These are phyloP conservation scores for Gastrophryne carolinensis DNA, from an alignment of 2,797 vertebrate species.

Conservation along the genomic window DNA sequence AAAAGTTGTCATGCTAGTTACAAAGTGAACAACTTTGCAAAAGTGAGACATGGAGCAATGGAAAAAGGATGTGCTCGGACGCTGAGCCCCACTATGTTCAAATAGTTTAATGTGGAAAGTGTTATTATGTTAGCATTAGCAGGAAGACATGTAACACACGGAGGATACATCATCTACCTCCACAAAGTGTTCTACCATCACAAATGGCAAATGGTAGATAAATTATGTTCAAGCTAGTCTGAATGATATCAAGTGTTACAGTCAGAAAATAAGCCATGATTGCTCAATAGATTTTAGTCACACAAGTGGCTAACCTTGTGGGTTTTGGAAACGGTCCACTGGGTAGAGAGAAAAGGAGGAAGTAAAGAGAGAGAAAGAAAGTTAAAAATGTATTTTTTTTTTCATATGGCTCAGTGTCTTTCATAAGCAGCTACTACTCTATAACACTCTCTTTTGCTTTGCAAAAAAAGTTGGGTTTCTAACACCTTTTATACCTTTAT, in stretches of 20 bases:
- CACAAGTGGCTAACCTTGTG: constrained; percentile 9
- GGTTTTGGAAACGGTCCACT: constrained; percentile 18
- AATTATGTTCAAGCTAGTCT: background rate
- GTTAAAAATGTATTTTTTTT: background rate
- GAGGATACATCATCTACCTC: background rate
- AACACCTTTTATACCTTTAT: no score
- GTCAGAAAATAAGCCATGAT: background rate
- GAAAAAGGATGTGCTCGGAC: background rate
- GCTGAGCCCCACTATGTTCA: background rate
- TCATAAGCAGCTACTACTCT: background rate
- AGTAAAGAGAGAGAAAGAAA: background rate
- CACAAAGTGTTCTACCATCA: background rate
- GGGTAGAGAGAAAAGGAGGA: constrained; percentile 5
- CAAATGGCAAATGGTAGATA: background rate
- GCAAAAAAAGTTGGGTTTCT: no score
- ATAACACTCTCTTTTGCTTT: no score
- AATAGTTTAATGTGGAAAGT: background rate
- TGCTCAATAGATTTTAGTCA: background rate
- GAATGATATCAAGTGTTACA: no score
- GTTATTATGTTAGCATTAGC: background rate
- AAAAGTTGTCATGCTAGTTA: background rate
- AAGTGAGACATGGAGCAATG: background rate
- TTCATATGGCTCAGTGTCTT: background rate
- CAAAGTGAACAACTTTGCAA: background rate
- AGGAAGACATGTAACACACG: background rate